Percentiles rank a stretch among this genome's conserved stretches.
These are phyloP conservation scores for Limnephilus marmoratus DNA, from an alignment of 2,888 invertebrate genomes.

Conservation along the genomic window DNA sequence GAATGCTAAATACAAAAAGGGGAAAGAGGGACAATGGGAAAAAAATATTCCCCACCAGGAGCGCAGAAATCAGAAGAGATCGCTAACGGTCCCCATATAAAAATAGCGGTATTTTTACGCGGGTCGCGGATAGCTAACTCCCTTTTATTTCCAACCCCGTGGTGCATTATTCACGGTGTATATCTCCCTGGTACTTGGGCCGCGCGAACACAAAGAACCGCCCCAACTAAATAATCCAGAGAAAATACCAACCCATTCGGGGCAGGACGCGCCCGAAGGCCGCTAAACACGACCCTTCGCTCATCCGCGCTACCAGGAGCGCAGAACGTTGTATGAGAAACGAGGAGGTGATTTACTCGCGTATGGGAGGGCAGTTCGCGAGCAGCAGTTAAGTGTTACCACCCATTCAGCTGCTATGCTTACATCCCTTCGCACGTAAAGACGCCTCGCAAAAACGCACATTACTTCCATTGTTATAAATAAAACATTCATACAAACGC, in stretches of 20 bases:
- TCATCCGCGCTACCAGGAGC: constrained; percentile 60
- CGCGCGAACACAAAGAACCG: constrained; percentile 46
- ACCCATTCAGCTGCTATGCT: neutral
- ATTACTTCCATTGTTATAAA: neutral
- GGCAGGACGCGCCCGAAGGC: constrained; percentile 58
- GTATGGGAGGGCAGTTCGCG: constrained; percentile 34
- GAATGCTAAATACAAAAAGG: constrained; percentile 46
- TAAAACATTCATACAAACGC: neutral
- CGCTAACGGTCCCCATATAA: constrained; percentile 4
- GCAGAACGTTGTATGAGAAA: constrained; percentile 51
- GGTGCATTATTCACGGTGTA: constrained; percentile 44
- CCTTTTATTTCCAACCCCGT: constrained; percentile 9
- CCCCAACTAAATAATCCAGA: constrained; percentile 55
- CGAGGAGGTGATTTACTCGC: constrained; percentile 53
- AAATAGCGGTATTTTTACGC: constrained; percentile 45
- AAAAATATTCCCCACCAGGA: constrained; percentile 65
- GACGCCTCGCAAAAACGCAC: neutral
- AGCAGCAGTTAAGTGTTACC: neutral
- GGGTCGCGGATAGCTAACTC: neutral
- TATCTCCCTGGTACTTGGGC: constrained; percentile 48
- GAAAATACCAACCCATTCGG: constrained; percentile 49
- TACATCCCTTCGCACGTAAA: neutral
- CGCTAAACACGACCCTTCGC: constrained; percentile 62
- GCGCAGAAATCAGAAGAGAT: constrained; percentile 51
- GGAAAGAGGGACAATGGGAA: constrained; percentile 61